These are phyloP conservation scores for Gadus chalcogrammus DNA, from an alignment of 2,113 vertebrate species.

Conservation along the genomic window DNA sequence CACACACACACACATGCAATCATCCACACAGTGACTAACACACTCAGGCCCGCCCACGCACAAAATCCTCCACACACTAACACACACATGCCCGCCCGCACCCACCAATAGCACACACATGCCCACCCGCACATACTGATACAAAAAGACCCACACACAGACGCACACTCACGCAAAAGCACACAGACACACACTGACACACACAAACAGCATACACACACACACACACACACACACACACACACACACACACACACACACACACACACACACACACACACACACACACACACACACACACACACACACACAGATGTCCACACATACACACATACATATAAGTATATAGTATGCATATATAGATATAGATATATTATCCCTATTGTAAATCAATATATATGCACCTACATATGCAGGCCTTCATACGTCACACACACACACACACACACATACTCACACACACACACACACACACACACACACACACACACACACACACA, in stretches of 20 bases:
- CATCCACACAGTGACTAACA: background rate
- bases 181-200: background rate
- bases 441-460: background rate
- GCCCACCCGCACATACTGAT: background rate
- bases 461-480: conserved; percentile 13
- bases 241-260: background rate
- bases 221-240: no score
- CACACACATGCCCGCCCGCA: background rate
- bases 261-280: background rate
- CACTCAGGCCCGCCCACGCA: no score
- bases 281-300: no score
- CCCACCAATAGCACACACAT: conserved; percentile 10
- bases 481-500: background rate
- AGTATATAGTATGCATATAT: background rate
- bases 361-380: no score
- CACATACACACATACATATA: background rate
- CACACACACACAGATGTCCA: background rate
- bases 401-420: background rate
- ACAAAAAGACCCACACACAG: no score
- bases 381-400: no score
- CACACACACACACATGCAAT: background rate
- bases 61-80: no score
- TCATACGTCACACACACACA: background rate
- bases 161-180: background rate
- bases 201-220: no score